Percentiles rank a stretch among this genome's conserved stretches.
phyloP scores from a whole-genome alignment of 53 echinoderm and acorn worm species.

The Antedon mediterranea region DNA sequence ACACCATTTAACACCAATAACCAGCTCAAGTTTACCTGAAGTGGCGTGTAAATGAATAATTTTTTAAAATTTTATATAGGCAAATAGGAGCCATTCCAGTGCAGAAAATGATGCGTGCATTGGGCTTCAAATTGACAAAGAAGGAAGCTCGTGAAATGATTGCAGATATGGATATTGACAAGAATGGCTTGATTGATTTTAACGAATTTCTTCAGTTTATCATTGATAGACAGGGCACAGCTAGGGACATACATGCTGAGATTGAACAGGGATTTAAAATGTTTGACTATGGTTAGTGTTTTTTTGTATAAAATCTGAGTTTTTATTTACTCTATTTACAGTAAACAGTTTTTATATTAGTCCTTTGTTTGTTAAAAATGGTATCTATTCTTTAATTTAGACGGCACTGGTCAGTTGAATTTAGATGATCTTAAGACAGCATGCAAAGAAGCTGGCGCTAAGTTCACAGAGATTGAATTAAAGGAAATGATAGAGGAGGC shows the following conservation, averaged over 20 bases:
- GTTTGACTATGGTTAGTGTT: slow-evolving; percentile 88
- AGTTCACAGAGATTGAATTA: slow-evolving; percentile 67
- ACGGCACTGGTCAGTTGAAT: slow-evolving; percentile 49
- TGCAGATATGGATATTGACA: slow-evolving; percentile 77
- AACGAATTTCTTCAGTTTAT: slow-evolving; percentile 85
- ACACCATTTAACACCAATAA: too few species aligned
- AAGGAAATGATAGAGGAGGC: slow-evolving; percentile 93
- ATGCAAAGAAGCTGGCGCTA: slow-evolving; percentile 77
- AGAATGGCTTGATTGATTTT: slow-evolving; percentile 76
- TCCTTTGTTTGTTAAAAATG: too few species aligned
- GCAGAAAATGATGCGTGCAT: slow-evolving; percentile 62
- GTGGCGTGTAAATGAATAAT: too few species aligned
- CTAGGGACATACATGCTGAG: slow-evolving; percentile 69
- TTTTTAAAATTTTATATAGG: too few species aligned
- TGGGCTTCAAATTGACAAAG: slow-evolving; percentile 76
- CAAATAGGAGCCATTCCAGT: slow-evolving; percentile 62
- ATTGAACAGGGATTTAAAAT: slow-evolving; percentile 79
- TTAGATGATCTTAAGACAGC: slow-evolving; percentile 82
- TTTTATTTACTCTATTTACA: too few species aligned
- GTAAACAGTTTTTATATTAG: too few species aligned
- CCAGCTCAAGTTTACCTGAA: too few species aligned
- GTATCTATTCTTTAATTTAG: slow-evolving; percentile 16
- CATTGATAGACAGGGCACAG: slow-evolving; percentile 86
- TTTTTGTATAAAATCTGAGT: neutral
- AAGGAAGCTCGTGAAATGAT: slow-evolving; percentile 82